Evolutionary conservation across 2,797 vertebrate genomes (phyloP).

Genomic region (Sebastes hubbsi): DNA sequence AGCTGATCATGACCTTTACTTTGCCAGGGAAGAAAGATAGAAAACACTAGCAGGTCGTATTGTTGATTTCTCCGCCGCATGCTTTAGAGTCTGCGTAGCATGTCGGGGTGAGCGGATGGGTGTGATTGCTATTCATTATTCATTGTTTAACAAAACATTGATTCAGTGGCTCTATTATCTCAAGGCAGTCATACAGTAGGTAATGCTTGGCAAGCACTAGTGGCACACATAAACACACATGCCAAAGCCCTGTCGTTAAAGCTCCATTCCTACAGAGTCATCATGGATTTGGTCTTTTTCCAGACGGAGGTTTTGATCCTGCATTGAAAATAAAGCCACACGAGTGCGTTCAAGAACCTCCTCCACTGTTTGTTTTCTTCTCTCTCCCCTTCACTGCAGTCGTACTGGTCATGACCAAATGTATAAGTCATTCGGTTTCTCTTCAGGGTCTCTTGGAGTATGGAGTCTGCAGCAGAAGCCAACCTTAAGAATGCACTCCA

Average conservation of each 20-base stretch:
- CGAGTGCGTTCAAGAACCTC: neutral
- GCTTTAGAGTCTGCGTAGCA: neutral
- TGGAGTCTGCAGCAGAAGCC: no score
- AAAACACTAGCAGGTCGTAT: neutral
- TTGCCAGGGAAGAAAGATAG: neutral
- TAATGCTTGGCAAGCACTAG: neutral
- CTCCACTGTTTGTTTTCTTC: neutral
- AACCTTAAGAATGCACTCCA: neutral
- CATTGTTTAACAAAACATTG: constrained; percentile 15
- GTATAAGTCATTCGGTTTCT: neutral
- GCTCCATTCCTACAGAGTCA: neutral
- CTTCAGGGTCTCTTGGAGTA: neutral
- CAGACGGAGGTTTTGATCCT: constrained; percentile 7
- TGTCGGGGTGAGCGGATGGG: neutral
- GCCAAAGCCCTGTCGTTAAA: neutral
- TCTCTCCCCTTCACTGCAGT: neutral
- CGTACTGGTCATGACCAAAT: neutral
- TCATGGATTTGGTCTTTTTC: constrained; percentile 15
- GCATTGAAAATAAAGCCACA: constrained; percentile 1
- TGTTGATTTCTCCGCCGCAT: neutral
- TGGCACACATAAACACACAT: neutral
- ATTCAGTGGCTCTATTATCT: constrained; percentile 42
- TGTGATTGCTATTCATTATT: constrained; percentile 11
- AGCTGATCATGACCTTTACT: constrained; percentile 49
- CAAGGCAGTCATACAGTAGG: neutral